Conservation (phyloP, 2,888 invertebrate species). For the Drosophila yooni region DNA sequence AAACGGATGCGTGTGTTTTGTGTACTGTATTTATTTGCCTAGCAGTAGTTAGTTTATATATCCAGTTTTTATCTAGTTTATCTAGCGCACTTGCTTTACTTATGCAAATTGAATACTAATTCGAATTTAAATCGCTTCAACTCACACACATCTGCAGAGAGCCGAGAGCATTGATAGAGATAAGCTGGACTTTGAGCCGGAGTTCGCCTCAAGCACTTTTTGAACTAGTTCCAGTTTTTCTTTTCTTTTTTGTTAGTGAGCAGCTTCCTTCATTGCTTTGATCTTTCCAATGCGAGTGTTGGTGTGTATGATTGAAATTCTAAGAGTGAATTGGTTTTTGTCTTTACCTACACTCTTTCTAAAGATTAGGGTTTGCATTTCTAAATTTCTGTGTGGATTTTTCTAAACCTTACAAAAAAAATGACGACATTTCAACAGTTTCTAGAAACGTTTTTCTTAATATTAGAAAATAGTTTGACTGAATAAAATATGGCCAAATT, state of each 20-base stretch:
- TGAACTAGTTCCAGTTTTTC: constrained; percentile 3
- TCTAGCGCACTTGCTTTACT: constrained; percentile 1
- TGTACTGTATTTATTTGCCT: neutral
- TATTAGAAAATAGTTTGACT: neutral
- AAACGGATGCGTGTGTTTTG: constrained; percentile 43
- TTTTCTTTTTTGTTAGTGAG: neutral
- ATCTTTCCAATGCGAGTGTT: neutral
- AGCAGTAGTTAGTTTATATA: constrained; percentile 1
- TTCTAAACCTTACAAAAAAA: too few relatives aligned
- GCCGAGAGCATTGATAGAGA: neutral
- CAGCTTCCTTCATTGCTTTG: neutral
- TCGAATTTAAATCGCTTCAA: neutral
- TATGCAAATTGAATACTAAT: constrained; percentile 23
- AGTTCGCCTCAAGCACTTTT: neutral
- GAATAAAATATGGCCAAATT: neutral
- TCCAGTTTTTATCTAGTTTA: constrained; percentile 8
- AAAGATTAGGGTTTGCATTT: too few relatives aligned
- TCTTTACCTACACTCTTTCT: neutral
- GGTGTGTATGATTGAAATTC: neutral
- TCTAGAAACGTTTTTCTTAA: neutral
- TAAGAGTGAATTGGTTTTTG: neutral
- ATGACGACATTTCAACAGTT: neutral
- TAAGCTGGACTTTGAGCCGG: constrained; percentile 23
- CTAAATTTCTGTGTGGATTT: too few relatives aligned
- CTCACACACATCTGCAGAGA: constrained; percentile 5